Evolutionary conservation across 1,140 invertebrate species (phyloP).

Genomic region (Papilio polytes): DNA sequence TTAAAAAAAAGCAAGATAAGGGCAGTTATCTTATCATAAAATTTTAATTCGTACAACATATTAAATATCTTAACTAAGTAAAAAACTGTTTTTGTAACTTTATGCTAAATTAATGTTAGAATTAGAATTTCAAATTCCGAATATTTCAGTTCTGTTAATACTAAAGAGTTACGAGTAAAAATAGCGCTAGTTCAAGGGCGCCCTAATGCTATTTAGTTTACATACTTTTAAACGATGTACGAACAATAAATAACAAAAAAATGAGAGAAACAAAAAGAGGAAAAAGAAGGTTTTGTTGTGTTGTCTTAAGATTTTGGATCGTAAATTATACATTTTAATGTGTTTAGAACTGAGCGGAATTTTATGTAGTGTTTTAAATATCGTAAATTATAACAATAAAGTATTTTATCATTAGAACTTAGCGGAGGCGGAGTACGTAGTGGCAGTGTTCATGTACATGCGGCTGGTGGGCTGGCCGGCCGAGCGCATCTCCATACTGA

Average conservation of each 20-base stretch:
- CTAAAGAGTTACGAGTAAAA: background rate
- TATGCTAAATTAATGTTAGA: background rate
- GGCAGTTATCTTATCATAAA: too few species aligned
- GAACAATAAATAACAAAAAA: too few species aligned
- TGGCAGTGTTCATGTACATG: slow-evolving; percentile 99
- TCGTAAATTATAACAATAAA: too few species aligned
- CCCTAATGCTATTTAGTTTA: background rate
- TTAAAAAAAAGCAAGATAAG: too few species aligned
- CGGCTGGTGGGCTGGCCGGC: slow-evolving; percentile 98
- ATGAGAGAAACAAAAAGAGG: background rate
- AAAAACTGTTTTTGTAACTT: background rate
- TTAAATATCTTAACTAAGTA: too few species aligned
- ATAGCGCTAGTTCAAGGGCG: background rate
- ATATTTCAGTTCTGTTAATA: background rate
- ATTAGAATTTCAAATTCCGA: background rate
- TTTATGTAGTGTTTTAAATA: too few species aligned
- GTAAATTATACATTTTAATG: background rate
- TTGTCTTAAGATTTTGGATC: too few species aligned
- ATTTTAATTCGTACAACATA: too few species aligned
- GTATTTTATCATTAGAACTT: slow-evolving; percentile 87
- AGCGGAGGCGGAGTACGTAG: slow-evolving; percentile 99
- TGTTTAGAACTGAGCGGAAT: slow-evolving; percentile 62
- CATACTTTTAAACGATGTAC: background rate
- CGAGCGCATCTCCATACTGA: slow-evolving; percentile 99
- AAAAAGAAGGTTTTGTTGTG: too few species aligned